Evolutionary conservation across 2,888 invertebrate species (phyloP).

Genomic region (Amphiduros pacificus): DNA sequence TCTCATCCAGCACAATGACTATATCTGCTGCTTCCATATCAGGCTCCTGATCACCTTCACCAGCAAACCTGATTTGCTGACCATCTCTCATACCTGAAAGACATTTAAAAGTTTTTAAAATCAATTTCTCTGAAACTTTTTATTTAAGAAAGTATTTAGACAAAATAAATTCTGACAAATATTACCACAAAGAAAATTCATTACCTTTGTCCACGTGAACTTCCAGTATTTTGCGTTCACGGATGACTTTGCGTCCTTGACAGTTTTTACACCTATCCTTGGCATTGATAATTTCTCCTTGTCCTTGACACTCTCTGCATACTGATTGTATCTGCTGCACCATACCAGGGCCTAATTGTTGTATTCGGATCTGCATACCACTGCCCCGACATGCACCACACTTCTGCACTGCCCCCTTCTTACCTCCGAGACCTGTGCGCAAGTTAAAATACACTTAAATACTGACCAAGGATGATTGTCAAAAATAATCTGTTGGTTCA

Average conservation of each 20-base stretch:
- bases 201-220: conserved; percentile 81
- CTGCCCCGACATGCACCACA: conserved; percentile 86
- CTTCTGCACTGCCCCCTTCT: conserved; percentile 85
- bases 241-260: conserved; percentile 83
- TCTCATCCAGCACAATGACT: conserved; percentile 91
- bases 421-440: conserved; percentile 81
- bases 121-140: not conserved
- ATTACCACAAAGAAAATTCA: too few species aligned
- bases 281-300: conserved; percentile 64
- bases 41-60: conserved; percentile 96
- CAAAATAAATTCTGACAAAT: not conserved
- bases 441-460: too few species aligned
- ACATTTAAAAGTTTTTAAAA: not conserved
- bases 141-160: not conserved
- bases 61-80: conserved; percentile 89
- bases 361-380: conserved; percentile 76
- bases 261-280: conserved; percentile 94
- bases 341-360: conserved; percentile 76
- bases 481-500: too few species aligned
- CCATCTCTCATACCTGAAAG: conserved; percentile 85
- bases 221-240: conserved; percentile 90
- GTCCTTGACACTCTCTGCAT: conserved; percentile 85
- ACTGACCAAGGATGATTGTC: too few species aligned
- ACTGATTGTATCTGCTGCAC: conserved; percentile 89
- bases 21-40: conserved; percentile 90